These are phyloP conservation scores for Pocillopora verrucosa DNA, from an alignment of 64 coral and sea anemone species.

Conservation along the genomic window DNA sequence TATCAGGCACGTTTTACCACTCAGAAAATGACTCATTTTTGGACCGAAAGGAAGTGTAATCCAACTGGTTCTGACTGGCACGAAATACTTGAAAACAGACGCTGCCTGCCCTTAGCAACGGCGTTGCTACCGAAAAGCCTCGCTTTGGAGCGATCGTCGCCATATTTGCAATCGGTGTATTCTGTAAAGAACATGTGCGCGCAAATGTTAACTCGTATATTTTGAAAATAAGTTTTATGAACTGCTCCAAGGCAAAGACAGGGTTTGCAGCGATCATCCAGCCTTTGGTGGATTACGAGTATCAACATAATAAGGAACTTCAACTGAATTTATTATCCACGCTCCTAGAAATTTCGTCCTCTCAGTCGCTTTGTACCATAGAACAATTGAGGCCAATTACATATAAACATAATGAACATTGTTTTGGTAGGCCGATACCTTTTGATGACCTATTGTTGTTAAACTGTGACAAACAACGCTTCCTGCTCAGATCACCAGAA, in stretches of 20 bases:
- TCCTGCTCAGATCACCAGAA: background rate
- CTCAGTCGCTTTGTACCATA: background rate
- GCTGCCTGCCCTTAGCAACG: no score
- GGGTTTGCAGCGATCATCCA: slow-evolving; percentile 16
- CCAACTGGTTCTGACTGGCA: no score
- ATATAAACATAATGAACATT: background rate
- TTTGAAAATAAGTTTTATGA: no score
- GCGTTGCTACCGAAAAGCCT: no score
- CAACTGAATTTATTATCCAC: slow-evolving; percentile 12
- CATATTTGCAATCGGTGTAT: no score
- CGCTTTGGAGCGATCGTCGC: no score
- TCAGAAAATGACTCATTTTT: background rate
- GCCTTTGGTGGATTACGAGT: slow-evolving; percentile 34
- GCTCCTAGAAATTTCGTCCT: background rate
- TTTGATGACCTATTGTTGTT: background rate
- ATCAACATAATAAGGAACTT: background rate
- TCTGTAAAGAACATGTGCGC: no score
- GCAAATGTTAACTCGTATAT: no score
- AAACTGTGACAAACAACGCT: background rate
- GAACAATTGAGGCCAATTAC: slow-evolving; percentile 31
- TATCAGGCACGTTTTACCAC: background rate
- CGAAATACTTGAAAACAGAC: no score
- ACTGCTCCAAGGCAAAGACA: background rate
- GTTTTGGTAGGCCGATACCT: background rate
- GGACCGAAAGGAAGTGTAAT: background rate